Evolutionary conservation across 2,888 invertebrate species (phyloP), one percentile per base, ranked within the genome.

Genomic region (Amblyteles armatorius): DNA sequence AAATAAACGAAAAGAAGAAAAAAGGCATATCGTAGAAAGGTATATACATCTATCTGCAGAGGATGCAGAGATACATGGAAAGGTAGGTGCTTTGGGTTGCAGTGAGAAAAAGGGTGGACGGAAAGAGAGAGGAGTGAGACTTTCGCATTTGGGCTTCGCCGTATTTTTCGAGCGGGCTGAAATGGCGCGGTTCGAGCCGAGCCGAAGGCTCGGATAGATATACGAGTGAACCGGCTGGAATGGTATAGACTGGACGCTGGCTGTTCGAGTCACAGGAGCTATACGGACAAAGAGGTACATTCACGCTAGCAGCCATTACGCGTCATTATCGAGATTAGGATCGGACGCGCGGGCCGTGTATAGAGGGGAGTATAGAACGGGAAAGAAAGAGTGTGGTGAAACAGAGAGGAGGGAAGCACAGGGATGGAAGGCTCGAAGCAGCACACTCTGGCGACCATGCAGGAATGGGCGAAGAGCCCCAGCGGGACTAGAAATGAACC

Each of bases 291-390:
- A 93, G 93, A 92, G 90, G 90, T 89, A 92, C 92, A 93, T 93
- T 94, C 93, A 93, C 93, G 93, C 92, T 91, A 91, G 90, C 92
- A 91, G 91, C 92, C 93, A 93, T 94, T 94, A 93, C 93, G 93
- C 93, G 92, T 94, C 93, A 93, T 94, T 94, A 94, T 93, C 93
- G 91, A 94, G 93, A 94, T 93, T 94, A 93, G 92, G 92, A 94
- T 94, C 94, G 91, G 90, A 88, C 88, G 89, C 90, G 92, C 88
- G 87, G 88, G 78, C 81, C 88, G 87, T 86, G 83, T 82, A 85
- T 74, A 78, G 84, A 78, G 83, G 85, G 76, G 85, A 77, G 33
- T 82, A 84, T 81, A 76, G 83, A 88, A 82, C 74, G 83, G 67
- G 40, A 63, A 84, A 83, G 73, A 85, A 84, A 77, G 85, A 79